A percentile compares a stretch with the other conserved stretches of the same genome.
phyloP scores from a whole-genome alignment of 1,140 invertebrate genomes.

The Meloidogyne chitwoodi region DNA sequence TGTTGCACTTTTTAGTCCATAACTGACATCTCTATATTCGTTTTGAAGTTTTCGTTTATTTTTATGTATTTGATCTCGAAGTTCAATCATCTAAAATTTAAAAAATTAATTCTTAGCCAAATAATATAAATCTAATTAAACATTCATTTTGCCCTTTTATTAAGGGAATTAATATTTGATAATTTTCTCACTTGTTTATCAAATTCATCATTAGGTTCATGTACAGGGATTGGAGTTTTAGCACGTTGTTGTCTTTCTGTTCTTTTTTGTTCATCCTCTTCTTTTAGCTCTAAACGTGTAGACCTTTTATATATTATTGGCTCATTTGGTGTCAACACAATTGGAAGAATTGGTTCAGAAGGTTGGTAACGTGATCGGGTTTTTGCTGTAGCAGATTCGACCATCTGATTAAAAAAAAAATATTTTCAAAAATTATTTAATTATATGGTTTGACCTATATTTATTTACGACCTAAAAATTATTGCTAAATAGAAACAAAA shows the following conservation, averaged over 20 bases:
- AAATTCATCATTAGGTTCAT: slow-evolving; percentile 21
- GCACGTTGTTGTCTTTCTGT: slow-evolving; percentile 37
- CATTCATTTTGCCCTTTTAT: too few relatives aligned
- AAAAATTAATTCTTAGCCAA: neutral
- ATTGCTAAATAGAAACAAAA: too few relatives aligned
- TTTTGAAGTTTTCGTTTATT: slow-evolving; percentile 29
- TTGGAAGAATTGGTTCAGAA: slow-evolving; percentile 42
- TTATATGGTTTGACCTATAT: too few relatives aligned
- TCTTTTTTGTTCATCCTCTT: slow-evolving; percentile 10
- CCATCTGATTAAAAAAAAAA: neutral
- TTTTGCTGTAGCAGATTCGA: neutral
- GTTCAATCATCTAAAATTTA: slow-evolving; percentile 38
- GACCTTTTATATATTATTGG: slow-evolving; percentile 53
- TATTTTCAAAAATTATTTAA: too few relatives aligned
- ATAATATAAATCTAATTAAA: too few relatives aligned
- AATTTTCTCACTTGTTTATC: slow-evolving; percentile 27
- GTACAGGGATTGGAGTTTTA: slow-evolving; percentile 41
- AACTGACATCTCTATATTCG: slow-evolving; percentile 37
- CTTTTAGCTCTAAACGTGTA: slow-evolving; percentile 33
- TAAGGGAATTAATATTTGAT: neutral
- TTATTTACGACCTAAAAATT: too few relatives aligned
- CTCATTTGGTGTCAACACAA: neutral
- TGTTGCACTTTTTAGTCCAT: slow-evolving; percentile 33
- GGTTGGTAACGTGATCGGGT: neutral
- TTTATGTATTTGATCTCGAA: slow-evolving; percentile 46